phyloP scores from a whole-genome alignment of 2,113 vertebrate species.

The Proteles cristata region DNA sequence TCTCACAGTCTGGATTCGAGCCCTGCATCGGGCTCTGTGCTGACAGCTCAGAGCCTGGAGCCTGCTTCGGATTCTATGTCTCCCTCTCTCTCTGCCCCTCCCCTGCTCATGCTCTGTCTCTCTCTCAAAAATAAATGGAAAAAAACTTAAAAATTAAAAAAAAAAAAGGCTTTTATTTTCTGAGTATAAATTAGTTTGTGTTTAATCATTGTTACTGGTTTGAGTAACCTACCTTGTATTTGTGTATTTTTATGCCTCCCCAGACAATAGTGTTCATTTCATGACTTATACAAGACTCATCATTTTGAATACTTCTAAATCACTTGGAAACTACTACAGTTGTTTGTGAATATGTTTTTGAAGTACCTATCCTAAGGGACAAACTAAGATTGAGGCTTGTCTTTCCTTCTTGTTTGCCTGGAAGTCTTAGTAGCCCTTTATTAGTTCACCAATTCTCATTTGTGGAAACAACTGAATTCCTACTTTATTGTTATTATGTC shows the following conservation, averaged over 20 bases:
- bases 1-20: no score
- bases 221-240: conserved; percentile 71
- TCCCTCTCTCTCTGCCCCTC: no score
- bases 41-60: no score
- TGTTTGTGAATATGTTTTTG: conserved; percentile 71
- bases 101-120: no score
- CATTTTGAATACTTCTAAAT: conserved; percentile 59
- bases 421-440: conserved; percentile 22
- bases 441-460: conserved; percentile 26
- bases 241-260: conserved; percentile 62
- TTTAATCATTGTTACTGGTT: conserved; percentile 60
- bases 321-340: conserved; percentile 18
- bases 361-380: conserved; percentile 13
- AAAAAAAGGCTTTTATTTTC: conserved; percentile 56
- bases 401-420: conserved; percentile 42
- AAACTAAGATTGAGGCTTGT: not conserved
- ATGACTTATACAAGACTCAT: conserved; percentile 61
- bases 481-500: not conserved
- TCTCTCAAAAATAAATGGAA: no score
- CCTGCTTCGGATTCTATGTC: no score
- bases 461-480: conserved; percentile 42
- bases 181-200: conserved; percentile 48
- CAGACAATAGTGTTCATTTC: conserved; percentile 68
- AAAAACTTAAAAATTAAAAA: no score
- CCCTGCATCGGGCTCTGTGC: no score